A percentile compares a stretch with the other conserved stretches of the same genome.
Evolutionary conservation across 2,888 invertebrate species (phyloP).

Genomic region (Apoderus coryli): DNA sequence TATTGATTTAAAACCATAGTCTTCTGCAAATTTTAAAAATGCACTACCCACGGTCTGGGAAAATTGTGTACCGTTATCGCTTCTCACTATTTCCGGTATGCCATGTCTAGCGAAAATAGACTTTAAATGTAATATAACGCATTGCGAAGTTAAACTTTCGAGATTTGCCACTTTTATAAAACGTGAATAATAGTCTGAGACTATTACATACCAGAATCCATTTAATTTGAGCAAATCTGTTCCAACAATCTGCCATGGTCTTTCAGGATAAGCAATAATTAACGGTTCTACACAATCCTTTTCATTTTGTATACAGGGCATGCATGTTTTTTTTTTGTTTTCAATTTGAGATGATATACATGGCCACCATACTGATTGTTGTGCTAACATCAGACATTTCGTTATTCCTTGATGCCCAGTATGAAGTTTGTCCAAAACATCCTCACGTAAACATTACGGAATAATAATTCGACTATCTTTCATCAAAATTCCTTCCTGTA

Average conservation of each 20-base stretch:
- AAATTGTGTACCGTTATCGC: slow-evolving; percentile 18
- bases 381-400: slow-evolving; percentile 15
- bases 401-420: slow-evolving; percentile 17
- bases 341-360: slow-evolving; percentile 13
- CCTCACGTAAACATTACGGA: slow-evolving; percentile 12
- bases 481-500: slow-evolving; percentile 10
- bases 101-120: slow-evolving; percentile 18
- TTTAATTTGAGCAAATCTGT: slow-evolving; percentile 15
- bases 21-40: slow-evolving; percentile 15
- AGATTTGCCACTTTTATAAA: slow-evolving; percentile 15
- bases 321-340: slow-evolving; percentile 11
- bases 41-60: slow-evolving; percentile 7
- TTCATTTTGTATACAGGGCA: slow-evolving; percentile 12
- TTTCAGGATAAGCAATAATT: slow-evolving; percentile 13
- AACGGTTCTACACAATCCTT: slow-evolving; percentile 11
- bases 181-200: slow-evolving; percentile 16
- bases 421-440: slow-evolving; percentile 16
- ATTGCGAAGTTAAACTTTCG: slow-evolving; percentile 8
- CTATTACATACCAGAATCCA: slow-evolving; percentile 13
- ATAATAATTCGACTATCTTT: slow-evolving; percentile 12
- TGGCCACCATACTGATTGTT: slow-evolving; percentile 17
- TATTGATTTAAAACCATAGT: slow-evolving; percentile 15
- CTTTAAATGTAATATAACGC: slow-evolving; percentile 11
- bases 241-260: slow-evolving; percentile 17
- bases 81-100: slow-evolving; percentile 16